Conservation (phyloP, 2,888 invertebrate species). For the Phytoseiulus persimilis region DNA sequence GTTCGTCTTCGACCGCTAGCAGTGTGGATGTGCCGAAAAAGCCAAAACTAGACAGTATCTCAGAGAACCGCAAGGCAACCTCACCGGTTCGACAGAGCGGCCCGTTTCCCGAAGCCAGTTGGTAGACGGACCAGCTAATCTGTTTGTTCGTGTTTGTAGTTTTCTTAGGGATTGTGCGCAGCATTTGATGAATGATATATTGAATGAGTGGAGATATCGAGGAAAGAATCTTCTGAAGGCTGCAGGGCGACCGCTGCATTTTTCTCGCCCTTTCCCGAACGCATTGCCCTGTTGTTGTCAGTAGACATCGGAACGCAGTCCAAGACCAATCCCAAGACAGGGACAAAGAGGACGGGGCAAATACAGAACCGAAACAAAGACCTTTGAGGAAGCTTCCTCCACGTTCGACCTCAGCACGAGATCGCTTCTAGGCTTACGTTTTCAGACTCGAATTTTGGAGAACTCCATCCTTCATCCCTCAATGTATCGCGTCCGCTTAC, state of each 20-base stretch:
- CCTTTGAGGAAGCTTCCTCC: neutral
- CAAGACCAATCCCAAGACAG: neutral
- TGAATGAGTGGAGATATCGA: neutral
- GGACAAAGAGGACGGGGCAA: no score
- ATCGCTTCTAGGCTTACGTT: neutral
- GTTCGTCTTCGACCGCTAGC: neutral
- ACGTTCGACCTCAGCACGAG: neutral
- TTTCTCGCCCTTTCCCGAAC: neutral
- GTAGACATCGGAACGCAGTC: neutral
- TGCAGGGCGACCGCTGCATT: no score
- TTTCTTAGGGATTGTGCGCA: neutral
- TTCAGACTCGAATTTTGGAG: no score
- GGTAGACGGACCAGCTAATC: constrained; percentile 33
- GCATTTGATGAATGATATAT: neutral
- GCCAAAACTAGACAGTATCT: neutral
- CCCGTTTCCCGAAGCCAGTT: constrained; percentile 14
- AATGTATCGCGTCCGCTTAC: neutral
- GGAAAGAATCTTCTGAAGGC: neutral
- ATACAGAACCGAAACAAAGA: no score
- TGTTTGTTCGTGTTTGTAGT: neutral
- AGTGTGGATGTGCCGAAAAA: neutral
- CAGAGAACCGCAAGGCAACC: neutral
- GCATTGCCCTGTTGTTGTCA: neutral
- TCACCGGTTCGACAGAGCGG: neutral
- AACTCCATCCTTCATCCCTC: neutral